phyloP scores from a whole-genome alignment of 2,113 vertebrate species.

The Garra rufa region DNA sequence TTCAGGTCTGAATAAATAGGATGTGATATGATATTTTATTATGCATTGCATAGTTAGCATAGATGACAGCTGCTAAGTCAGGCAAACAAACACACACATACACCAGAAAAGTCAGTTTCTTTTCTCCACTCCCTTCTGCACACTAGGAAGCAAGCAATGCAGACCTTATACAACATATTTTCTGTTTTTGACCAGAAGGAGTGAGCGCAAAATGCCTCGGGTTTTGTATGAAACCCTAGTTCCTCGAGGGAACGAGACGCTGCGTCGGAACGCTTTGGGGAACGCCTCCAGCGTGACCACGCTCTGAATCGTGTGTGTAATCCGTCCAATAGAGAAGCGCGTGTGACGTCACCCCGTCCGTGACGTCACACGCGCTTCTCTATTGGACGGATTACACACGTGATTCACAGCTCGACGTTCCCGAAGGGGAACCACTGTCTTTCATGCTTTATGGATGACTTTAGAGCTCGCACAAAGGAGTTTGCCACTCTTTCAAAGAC shows the following conservation, averaged over 20 bases:
- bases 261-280: too few species aligned
- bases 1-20: neutral
- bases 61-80: neutral
- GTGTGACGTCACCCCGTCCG: too few species aligned
- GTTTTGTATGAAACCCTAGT: too few species aligned
- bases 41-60: neutral
- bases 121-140: neutral
- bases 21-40: neutral
- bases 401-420: too few species aligned
- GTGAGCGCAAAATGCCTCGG: neutral
- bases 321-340: too few species aligned
- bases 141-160: neutral
- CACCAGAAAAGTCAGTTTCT: neutral
- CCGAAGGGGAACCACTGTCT: neutral
- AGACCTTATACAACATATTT: neutral
- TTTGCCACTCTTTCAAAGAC: neutral
- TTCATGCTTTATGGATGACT: slow-evolving; percentile 18
- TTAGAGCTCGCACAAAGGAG: neutral
- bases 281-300: too few species aligned
- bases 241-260: too few species aligned
- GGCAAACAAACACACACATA: neutral
- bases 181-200: neutral
- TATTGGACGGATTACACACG: too few species aligned
- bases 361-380: too few species aligned
- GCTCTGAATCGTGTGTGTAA: too few species aligned